These are phyloP conservation scores for Diglossa cyanea DNA, from an alignment of 2,797 vertebrate genomes.

Conservation along the genomic window DNA sequence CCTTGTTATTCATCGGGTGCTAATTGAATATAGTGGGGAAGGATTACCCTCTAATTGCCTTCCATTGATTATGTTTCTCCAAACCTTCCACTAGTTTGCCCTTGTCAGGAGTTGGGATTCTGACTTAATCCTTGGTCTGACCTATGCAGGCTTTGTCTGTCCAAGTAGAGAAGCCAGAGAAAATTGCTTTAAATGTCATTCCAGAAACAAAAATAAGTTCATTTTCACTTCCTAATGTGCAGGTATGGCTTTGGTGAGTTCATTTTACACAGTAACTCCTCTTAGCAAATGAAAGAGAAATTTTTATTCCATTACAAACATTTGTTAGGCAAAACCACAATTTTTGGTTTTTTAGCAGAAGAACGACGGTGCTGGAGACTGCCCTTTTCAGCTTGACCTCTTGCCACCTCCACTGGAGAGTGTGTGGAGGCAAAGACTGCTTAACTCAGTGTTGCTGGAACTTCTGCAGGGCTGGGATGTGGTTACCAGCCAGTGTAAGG, in stretches of 20 bases:
- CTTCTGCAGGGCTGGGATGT: background rate
- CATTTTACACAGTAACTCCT: background rate
- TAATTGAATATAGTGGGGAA: background rate
- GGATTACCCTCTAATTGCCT: background rate
- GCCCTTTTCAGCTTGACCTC: background rate
- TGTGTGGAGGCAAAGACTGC: rapidly evolving
- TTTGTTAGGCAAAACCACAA: background rate
- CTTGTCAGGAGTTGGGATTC: background rate
- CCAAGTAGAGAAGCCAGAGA: background rate
- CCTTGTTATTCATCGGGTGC: background rate
- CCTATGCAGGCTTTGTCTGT: background rate
- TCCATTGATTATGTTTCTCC: background rate
- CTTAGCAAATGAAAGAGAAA: background rate
- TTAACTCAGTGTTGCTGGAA: background rate
- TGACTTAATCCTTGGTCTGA: background rate
- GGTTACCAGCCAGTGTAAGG: background rate
- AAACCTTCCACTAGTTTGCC: background rate
- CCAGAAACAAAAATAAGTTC: background rate
- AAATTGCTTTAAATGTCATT: background rate
- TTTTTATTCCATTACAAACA: background rate
- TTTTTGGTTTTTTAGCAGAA: background rate
- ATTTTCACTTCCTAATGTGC: background rate
- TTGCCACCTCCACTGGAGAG: background rate
- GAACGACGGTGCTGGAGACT: background rate
- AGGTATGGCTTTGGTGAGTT: background rate